Percentiles rank a stretch among this genome's conserved stretches.
phyloP scores from a whole-genome alignment of 92 coral and sea anemone species.

The Metridium senile region DNA sequence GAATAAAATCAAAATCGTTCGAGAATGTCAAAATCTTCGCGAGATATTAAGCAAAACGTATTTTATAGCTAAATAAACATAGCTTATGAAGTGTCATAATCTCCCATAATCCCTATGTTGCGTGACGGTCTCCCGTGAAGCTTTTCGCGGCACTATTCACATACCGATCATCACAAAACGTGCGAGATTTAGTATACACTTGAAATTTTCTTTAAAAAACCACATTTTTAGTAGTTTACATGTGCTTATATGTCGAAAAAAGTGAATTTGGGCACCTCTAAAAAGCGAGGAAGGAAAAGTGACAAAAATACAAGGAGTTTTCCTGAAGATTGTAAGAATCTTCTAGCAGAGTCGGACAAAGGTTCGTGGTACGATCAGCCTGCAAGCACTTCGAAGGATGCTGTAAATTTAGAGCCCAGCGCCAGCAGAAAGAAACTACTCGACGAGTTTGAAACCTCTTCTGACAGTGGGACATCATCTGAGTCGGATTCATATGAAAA shows the following conservation, averaged over 20 bases:
- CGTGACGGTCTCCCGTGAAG: conserved; percentile 2
- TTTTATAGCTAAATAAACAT: neutral
- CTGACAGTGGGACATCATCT: neutral
- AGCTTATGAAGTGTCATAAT: neutral
- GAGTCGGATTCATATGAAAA: neutral
- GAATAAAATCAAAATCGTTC: neutral
- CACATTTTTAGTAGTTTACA: too few relatives aligned
- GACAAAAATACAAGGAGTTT: too few relatives aligned
- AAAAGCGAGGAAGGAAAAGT: neutral
- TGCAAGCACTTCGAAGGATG: neutral
- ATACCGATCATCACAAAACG: neutral
- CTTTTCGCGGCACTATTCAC: neutral
- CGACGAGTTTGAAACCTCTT: neutral
- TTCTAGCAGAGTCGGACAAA: neutral
- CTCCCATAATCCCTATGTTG: neutral
- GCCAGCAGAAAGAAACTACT: neutral
- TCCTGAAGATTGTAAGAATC: neutral
- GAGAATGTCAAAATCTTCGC: neutral
- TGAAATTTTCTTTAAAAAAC: too few relatives aligned
- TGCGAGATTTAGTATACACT: neutral
- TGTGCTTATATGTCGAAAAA: neutral
- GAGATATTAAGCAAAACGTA: neutral
- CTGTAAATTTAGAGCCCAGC: neutral
- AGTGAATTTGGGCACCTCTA: neutral
- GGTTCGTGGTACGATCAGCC: neutral